Conservation (phyloP, 2,113 vertebrate species). For the Poeciliopsis prolifica region DNA sequence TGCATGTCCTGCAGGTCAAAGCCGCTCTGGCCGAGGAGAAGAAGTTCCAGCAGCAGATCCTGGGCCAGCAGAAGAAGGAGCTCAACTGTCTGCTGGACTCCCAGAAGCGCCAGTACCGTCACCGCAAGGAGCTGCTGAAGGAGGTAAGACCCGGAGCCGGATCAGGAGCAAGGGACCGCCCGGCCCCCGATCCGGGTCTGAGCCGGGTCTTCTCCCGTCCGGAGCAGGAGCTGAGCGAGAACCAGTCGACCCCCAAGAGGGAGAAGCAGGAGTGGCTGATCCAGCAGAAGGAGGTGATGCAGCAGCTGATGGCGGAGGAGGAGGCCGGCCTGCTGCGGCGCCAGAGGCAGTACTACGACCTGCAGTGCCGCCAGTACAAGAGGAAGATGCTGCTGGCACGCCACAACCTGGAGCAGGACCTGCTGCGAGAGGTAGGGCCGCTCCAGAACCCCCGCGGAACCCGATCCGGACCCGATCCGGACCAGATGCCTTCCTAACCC, state of each 20-base stretch:
- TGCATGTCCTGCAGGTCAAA: slow-evolving; percentile 74
- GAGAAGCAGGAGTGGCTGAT: slow-evolving; percentile 94
- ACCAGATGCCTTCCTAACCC: too few relatives aligned
- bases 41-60: slow-evolving; percentile 93
- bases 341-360: slow-evolving; percentile 90
- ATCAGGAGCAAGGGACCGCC: background rate
- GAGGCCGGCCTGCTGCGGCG: slow-evolving; percentile 86
- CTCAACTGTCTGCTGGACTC: slow-evolving; percentile 85
- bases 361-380: slow-evolving; percentile 91
- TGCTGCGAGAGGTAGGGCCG: slow-evolving; percentile 85
- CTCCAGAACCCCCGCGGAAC: too few relatives aligned
- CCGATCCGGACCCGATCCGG: too few relatives aligned
- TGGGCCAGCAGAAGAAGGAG: slow-evolving; percentile 92
- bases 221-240: slow-evolving; percentile 87
- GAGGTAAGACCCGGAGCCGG: slow-evolving; percentile 75
- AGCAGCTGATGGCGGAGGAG: slow-evolving; percentile 91
- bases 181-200: background rate
- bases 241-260: slow-evolving; percentile 90
- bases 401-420: slow-evolving; percentile 91
- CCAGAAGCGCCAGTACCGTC: slow-evolving; percentile 89
- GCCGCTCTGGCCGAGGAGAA: slow-evolving; percentile 86
- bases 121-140: slow-evolving; percentile 91
- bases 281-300: slow-evolving; percentile 90
- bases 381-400: slow-evolving; percentile 91
- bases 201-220: background rate